These are phyloP conservation scores for Perca fluviatilis DNA, from an alignment of 2,113 vertebrate species.

Conservation along the genomic window DNA sequence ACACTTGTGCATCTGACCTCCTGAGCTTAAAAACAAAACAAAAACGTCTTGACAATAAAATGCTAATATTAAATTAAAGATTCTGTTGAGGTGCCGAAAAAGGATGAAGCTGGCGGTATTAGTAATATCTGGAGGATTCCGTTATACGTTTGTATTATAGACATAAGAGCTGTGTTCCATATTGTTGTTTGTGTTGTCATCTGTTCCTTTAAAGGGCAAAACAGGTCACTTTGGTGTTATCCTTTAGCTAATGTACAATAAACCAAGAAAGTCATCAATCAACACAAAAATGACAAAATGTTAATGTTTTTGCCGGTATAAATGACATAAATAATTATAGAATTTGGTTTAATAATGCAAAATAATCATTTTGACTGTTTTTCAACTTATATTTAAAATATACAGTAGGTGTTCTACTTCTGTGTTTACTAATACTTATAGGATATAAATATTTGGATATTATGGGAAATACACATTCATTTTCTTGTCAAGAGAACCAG, in stretches of 20 bases:
- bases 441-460: not conserved
- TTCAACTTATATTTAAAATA: not conserved
- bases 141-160: slow-evolving; percentile 59
- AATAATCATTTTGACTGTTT: not conserved
- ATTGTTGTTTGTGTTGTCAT: slow-evolving; percentile 43
- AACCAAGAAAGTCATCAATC: slow-evolving; percentile 34
- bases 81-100: not conserved
- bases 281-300: not conserved
- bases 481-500: not conserved
- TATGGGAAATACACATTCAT: not conserved
- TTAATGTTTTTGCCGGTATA: not conserved
- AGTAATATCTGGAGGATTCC: slow-evolving; percentile 30
- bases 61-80: not conserved
- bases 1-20: not conserved
- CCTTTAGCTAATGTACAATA: slow-evolving; percentile 39
- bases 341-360: not conserved
- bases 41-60: slow-evolving; percentile 24
- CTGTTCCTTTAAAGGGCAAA: slow-evolving; percentile 63
- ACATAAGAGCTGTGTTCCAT: slow-evolving; percentile 65
- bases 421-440: not conserved
- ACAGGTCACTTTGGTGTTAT: slow-evolving; percentile 52
- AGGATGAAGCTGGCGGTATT: not conserved
- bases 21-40: not conserved
- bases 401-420: not conserved
- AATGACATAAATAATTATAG: not conserved